Percentiles rank a stretch among this genome's conserved stretches.
Evolutionary conservation across 2,113 vertebrate species (phyloP).

Genomic region (Oncorhynchus nerka): DNA sequence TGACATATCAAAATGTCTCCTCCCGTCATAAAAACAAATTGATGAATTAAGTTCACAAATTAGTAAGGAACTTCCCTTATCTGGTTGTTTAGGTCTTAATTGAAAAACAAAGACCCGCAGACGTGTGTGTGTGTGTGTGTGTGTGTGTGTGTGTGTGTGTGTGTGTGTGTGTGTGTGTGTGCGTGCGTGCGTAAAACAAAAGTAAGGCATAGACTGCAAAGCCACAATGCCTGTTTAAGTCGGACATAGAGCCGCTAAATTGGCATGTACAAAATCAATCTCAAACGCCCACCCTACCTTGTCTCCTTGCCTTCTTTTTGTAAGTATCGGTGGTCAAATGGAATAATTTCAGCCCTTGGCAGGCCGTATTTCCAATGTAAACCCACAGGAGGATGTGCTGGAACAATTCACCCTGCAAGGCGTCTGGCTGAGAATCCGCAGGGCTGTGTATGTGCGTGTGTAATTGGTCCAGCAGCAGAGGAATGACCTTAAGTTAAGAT

Average conservation of each 20-base stretch:
- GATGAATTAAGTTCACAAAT: too few relatives aligned
- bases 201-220: background rate
- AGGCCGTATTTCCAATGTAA: constrained; percentile 60
- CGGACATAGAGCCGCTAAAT: constrained; percentile 43
- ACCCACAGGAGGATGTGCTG: constrained; percentile 67
- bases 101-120: too few relatives aligned
- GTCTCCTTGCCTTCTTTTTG: constrained; percentile 9
- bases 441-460: constrained; percentile 55
- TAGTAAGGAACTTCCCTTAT: too few relatives aligned
- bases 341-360: constrained; percentile 58
- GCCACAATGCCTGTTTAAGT: constrained; percentile 31
- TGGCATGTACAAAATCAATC: constrained; percentile 46
- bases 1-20: constrained; percentile 52
- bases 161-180: background rate
- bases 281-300: constrained; percentile 23
- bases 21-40: constrained; percentile 48
- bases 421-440: constrained; percentile 60
- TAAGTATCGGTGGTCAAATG: constrained; percentile 49
- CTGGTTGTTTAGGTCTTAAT: too few relatives aligned
- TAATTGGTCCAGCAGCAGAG: constrained; percentile 67
- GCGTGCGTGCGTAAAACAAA: background rate
- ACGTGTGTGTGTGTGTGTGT: constrained; percentile 12
- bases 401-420: constrained; percentile 54
- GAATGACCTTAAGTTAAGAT: constrained; percentile 68
- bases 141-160: background rate